These are phyloP conservation scores for Microplitis demolitor DNA, from an alignment of 1,140 invertebrate species.

Conservation along the genomic window DNA sequence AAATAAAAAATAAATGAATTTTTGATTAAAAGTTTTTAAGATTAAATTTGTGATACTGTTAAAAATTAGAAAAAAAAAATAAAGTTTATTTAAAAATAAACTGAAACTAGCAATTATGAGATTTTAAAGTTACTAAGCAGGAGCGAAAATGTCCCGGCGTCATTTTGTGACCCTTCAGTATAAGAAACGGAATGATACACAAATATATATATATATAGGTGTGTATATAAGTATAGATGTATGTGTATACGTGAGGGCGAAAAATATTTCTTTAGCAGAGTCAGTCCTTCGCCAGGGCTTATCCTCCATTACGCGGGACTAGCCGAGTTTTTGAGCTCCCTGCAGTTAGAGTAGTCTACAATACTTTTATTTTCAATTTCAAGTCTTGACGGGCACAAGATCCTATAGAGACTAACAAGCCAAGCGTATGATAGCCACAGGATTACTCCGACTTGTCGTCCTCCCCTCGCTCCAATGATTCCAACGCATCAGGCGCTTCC, in stretches of 20 bases:
- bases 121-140: no score
- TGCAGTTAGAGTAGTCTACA: conserved; percentile 17
- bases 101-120: no score
- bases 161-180: no score
- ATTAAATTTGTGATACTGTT: no score
- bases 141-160: no score
- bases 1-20: no score
- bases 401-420: conserved; percentile 40
- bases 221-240: conserved; percentile 5
- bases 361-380: conserved; percentile 42
- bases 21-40: no score
- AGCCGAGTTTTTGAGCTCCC: conserved; percentile 12
- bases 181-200: no score
- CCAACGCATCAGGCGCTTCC: conserved; percentile 37
- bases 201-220: no score
- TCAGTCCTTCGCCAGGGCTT: conserved; percentile 41
- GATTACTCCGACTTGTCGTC: conserved; percentile 46
- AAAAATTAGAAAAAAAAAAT: no score
- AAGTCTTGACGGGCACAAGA: conserved; percentile 31
- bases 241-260: conserved; percentile 3
- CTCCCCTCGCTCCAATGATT: conserved; percentile 11
- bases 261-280: conserved; percentile 32
- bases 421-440: conserved; percentile 46
- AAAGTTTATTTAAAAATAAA: no score
- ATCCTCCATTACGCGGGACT: conserved; percentile 49